Base-by-base conservation (phyloP, 2,888 invertebrate genomes). In the Meganola albula region DNA sequence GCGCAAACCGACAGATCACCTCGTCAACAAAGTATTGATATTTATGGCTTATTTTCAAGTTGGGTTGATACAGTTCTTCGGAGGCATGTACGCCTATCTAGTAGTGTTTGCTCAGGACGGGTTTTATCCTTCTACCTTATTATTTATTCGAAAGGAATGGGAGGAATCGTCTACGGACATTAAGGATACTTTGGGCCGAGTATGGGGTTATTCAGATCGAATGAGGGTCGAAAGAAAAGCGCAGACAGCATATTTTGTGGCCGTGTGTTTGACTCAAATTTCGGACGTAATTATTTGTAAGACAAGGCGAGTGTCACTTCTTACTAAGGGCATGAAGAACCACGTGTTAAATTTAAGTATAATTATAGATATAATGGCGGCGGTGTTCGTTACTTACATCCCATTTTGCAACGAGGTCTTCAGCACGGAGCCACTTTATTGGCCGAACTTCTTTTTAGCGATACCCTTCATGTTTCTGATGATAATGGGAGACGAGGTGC, bases 31-130 rank as follows among this genome's bases (percentile, higher is more conserved):
- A 37, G 82, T 87, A 30, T 72, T 96, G 48, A 91, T 96, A 53
- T 91, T 90, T 55, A 91, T 95, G 88, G 90, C 95, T 0, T 95
- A 95, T 68, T 93, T 93, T 42, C 95, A 96, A 80, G 91, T 96
- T 44, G 96, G 95, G 30, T 85, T 95, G 70, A 93, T 96, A 49
- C 95, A 96, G 75, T 92, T 94, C 10, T 90, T 90, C 23, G 93
- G 91, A 22, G 94, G 93, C 5, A 92, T 95, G 83, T 92, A 90
- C 63, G 87, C 91, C 2, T 96, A 95, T 69, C 92, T 93, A 59
- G 88, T 93, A 31, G 90, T 94, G 36, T 91, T 93, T 88, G 93
- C 92, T 2, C 90, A 91, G 54, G 89, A 91, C 48, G 95, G 95
- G 0, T 96, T 95, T 76, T 88, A 89, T 61, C 92, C 93, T 0